phyloP scores from a whole-genome alignment of 2,797 vertebrate species.

The Neomorphus geoffroyi region DNA sequence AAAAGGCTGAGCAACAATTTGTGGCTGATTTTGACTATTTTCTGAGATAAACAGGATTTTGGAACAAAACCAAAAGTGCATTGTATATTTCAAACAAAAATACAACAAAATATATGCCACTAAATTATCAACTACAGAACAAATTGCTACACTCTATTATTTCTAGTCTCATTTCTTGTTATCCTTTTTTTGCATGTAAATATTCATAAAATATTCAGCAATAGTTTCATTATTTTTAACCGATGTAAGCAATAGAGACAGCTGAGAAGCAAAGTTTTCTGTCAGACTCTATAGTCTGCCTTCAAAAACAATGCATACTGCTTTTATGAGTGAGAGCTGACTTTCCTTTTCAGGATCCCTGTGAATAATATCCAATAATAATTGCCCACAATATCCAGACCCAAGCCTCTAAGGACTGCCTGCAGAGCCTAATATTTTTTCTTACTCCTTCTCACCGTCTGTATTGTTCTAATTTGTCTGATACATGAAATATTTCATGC shows the following conservation, averaged over 20 bases:
- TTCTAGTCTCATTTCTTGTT: constrained; percentile 11
- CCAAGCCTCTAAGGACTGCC: background rate
- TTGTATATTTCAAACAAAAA: constrained; percentile 27
- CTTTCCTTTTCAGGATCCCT: background rate
- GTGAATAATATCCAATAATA: background rate
- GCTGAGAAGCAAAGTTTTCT: background rate
- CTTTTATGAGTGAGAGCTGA: background rate
- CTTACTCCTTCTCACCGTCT: background rate
- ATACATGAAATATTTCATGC: background rate
- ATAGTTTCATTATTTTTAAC: constrained; percentile 23
- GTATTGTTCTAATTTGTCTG: background rate
- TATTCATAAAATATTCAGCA: constrained; percentile 58
- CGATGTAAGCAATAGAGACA: background rate
- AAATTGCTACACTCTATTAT: constrained; percentile 3
- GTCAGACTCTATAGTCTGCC: background rate
- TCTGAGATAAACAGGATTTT: constrained; percentile 8
- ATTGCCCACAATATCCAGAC: background rate
- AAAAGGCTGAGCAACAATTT: background rate
- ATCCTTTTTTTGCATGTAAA: constrained; percentile 26
- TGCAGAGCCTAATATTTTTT: background rate
- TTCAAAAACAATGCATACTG: background rate
- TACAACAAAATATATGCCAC: constrained; percentile 35
- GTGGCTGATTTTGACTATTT: background rate
- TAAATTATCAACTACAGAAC: constrained; percentile 53
- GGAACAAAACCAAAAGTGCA: background rate